Conservation (phyloP, 1,140 invertebrate genomes). For the Ylistrum balloti region DNA sequence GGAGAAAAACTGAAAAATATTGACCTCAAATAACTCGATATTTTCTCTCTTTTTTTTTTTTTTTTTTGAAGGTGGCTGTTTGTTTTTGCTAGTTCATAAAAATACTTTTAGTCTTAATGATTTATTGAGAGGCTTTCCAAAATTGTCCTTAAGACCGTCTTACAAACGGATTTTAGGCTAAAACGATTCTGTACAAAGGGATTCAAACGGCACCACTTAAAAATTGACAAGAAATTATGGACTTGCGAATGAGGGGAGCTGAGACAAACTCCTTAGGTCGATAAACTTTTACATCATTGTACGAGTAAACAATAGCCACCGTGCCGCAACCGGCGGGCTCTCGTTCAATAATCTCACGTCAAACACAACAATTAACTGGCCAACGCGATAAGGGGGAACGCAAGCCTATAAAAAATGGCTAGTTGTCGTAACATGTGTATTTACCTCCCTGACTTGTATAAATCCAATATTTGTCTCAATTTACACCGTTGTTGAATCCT, state of each 20-base stretch:
- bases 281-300: background rate
- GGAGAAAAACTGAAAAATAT: no score
- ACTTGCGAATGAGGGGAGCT: background rate
- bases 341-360: background rate
- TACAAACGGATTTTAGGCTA: no score
- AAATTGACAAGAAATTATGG: constrained; percentile 26
- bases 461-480: constrained; percentile 39
- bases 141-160: no score
- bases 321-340: background rate
- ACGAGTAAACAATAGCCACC: background rate
- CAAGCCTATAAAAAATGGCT: background rate
- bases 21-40: no score
- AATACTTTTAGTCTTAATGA: no score
- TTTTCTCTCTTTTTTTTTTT: no score
- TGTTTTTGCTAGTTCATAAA: no score
- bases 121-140: no score
- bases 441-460: constrained; percentile 20
- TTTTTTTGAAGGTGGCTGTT: no score
- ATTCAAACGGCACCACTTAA: background rate
- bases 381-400: background rate
- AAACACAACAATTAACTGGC: constrained; percentile 1
- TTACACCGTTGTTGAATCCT: constrained; percentile 1
- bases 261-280: background rate
- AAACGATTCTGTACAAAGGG: background rate
- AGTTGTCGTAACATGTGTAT: constrained; percentile 12